Conservation (phyloP, 2,797 vertebrate genomes). For the Carduelis carduelis region DNA sequence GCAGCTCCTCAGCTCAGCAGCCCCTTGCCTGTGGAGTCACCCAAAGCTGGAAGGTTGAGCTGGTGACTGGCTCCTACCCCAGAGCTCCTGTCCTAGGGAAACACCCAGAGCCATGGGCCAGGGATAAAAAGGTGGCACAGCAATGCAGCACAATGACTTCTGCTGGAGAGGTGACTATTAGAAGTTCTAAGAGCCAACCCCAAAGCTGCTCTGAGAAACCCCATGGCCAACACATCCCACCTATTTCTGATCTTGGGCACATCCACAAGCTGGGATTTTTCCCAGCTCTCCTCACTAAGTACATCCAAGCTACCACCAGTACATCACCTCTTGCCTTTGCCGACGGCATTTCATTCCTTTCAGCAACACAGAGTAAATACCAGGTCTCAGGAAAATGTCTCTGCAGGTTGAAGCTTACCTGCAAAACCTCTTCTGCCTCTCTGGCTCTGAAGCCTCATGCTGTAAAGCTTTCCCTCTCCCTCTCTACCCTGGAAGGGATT, state of each 20-base stretch:
- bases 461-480: not conserved
- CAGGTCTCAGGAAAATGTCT: not conserved
- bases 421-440: not conserved
- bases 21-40: not conserved
- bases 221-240: accelerated
- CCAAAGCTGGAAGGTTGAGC: not conserved
- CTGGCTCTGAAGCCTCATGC: not conserved
- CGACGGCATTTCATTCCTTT: not conserved
- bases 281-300: not conserved
- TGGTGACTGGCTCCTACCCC: not conserved
- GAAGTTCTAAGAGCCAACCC: not conserved
- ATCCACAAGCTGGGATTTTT: not conserved
- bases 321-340: not conserved
- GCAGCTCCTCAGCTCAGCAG: not conserved
- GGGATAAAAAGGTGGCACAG: not conserved
- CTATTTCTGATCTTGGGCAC: not conserved
- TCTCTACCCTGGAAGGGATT: not conserved
- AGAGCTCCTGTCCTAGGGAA: not conserved
- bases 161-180: not conserved
- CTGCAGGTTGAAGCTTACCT: not conserved
- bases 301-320: not conserved
- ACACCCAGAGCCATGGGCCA: not conserved
- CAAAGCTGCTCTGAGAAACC: not conserved
- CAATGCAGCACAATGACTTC: accelerated
- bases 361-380: not conserved